Percentiles rank a stretch among this genome's conserved stretches.
Evolutionary conservation across 37 sponge, comb jelly and placozoan genomes (phyloP).

Genomic region (Agelas oroides): DNA sequence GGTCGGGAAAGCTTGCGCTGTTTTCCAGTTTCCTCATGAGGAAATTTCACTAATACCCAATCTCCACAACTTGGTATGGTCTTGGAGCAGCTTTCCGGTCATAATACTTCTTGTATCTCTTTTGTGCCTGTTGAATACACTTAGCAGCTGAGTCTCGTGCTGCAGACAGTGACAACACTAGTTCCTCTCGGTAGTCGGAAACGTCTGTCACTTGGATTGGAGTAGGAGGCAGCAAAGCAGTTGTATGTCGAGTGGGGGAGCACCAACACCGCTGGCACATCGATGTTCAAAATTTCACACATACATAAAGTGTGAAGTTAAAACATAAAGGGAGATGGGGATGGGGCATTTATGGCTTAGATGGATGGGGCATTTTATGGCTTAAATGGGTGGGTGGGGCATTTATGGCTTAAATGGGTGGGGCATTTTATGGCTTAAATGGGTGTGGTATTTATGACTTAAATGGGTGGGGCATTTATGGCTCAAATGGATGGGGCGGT

Average conservation of each 20-base stretch:
- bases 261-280: slow-evolving; percentile 29
- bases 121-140: slow-evolving; percentile 14
- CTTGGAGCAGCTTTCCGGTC: not conserved
- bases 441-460: too few relatives aligned
- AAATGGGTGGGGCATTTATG: too few relatives aligned
- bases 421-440: too few relatives aligned
- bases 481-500: too few relatives aligned
- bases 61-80: not conserved
- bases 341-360: too few relatives aligned
- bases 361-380: too few relatives aligned
- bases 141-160: slow-evolving; percentile 15
- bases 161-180: slow-evolving; percentile 1
- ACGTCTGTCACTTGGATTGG: not conserved
- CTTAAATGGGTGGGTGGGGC: too few relatives aligned
- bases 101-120: slow-evolving; percentile 36
- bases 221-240: slow-evolving; percentile 31
- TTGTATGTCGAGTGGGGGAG: slow-evolving; percentile 14
- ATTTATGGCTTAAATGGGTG: too few relatives aligned
- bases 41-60: slow-evolving; percentile 51
- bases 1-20: slow-evolving; percentile 45
- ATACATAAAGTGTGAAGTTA: slow-evolving; percentile 11
- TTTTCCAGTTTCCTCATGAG: slow-evolving; percentile 44
- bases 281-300: slow-evolving; percentile 36
- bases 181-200: slow-evolving; percentile 27
- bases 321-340: too few relatives aligned